A percentile compares a stretch with the other conserved stretches of the same genome.
phyloP scores from a whole-genome alignment of 2,888 invertebrate species.

The Dicroscelio sp. region DNA sequence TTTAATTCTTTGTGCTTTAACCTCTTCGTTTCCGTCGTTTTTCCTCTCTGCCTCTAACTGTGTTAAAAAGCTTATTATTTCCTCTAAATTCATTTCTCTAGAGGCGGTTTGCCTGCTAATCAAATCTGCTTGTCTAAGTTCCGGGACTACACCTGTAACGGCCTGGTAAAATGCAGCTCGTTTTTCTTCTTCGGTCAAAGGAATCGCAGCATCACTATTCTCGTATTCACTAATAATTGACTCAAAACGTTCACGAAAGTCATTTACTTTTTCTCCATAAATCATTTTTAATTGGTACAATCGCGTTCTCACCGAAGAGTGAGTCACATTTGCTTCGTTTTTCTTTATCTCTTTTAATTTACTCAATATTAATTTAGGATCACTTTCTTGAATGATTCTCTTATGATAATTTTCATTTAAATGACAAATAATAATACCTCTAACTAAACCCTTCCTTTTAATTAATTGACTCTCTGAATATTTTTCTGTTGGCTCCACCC shows the following conservation, averaged over 20 bases:
- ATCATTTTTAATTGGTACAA: conserved; percentile 75
- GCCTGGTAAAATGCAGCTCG: conserved; percentile 62
- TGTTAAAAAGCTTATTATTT: too few relatives aligned
- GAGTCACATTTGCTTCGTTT: conserved; percentile 71
- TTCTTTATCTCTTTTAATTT: conserved; percentile 62
- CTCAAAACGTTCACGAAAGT: conserved; percentile 78
- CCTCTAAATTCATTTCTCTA: conserved; percentile 57
- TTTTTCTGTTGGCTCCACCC: background rate
- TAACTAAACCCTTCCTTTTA: background rate
- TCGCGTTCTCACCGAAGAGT: conserved; percentile 68
- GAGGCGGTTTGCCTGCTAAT: conserved; percentile 79
- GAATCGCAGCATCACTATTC: conserved; percentile 52
- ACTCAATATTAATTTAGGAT: conserved; percentile 75
- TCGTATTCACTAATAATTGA: conserved; percentile 77
- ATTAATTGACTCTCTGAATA: background rate
- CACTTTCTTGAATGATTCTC: conserved; percentile 67
- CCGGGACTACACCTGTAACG: conserved; percentile 28
- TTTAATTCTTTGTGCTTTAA: too few relatives aligned
- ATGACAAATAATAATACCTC: conserved; percentile 8
- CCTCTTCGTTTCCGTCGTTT: too few relatives aligned
- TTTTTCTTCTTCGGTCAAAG: conserved; percentile 71
- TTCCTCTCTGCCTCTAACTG: background rate
- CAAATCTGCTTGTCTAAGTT: conserved; percentile 58
- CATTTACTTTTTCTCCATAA: conserved; percentile 71
- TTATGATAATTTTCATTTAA: conserved; percentile 36